These are phyloP conservation scores for Lagodon rhomboides DNA, from an alignment of 2,797 vertebrate species.

Conservation along the genomic window DNA sequence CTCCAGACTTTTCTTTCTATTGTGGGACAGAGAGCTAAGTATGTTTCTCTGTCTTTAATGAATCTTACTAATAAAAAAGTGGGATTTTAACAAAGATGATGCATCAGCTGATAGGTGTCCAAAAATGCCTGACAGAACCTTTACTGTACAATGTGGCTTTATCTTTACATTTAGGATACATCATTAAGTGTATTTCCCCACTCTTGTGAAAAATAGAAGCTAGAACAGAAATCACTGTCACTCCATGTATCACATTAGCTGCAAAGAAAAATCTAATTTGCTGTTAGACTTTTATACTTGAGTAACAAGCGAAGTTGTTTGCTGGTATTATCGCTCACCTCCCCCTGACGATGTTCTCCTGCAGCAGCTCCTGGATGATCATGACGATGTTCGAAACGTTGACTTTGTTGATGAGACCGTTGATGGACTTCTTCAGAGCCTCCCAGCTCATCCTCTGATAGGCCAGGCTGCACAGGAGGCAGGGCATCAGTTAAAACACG, in stretches of 20 bases:
- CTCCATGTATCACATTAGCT: not conserved
- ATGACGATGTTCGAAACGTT: slow-evolving; percentile 97
- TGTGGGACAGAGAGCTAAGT: not conserved
- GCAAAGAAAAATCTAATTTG: not conserved
- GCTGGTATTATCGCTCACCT: slow-evolving; percentile 81
- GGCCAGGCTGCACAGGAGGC: slow-evolving; percentile 87
- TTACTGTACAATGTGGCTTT: not conserved
- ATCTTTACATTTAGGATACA: not conserved
- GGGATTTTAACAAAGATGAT: not conserved
- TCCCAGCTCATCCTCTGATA: slow-evolving; percentile 99
- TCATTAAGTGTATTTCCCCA: not conserved
- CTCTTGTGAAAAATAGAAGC: not conserved
- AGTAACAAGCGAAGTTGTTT: too few relatives aligned
- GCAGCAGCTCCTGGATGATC: slow-evolving; percentile 97
- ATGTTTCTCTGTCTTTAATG: not conserved
- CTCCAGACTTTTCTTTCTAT: not conserved
- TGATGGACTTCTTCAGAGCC: slow-evolving; percentile 98
- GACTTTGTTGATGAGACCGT: slow-evolving; percentile 98
- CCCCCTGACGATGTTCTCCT: slow-evolving; percentile 97
- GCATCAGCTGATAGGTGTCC: not conserved
- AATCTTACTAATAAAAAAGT: not conserved
- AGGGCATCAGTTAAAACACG: not conserved
- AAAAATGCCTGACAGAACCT: not conserved
- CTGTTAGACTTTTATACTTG: not conserved
- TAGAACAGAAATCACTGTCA: slow-evolving; percentile 10